A percentile compares a stretch with the other conserved stretches of the same genome.
Evolutionary conservation across 2,113 vertebrate species (phyloP).

Genomic region (Turdus rufiventris): DNA sequence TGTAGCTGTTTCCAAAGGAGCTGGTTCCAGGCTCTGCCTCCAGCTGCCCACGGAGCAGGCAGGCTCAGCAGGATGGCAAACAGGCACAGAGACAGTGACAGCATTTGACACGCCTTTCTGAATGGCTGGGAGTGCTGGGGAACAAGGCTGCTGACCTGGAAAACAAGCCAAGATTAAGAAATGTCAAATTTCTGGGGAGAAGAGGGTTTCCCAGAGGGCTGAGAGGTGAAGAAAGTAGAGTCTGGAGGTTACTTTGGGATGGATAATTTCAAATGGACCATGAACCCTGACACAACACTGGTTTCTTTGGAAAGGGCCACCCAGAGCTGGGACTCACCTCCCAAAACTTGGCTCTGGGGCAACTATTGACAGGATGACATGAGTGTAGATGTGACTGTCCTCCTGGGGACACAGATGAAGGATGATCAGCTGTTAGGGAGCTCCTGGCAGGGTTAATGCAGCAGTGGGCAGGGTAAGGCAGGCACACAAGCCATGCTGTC

Average conservation of each 20-base stretch:
- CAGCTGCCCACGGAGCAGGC: background rate
- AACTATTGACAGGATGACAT: background rate
- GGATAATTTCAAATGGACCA: background rate
- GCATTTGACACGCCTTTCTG: background rate
- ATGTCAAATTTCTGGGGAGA: constrained; percentile 8
- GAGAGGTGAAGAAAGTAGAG: background rate
- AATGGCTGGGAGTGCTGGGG: background rate
- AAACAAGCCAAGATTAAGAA: constrained; percentile 29
- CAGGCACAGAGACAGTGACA: background rate
- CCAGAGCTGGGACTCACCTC: background rate
- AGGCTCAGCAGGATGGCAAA: background rate
- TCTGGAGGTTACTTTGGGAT: background rate
- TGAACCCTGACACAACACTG: background rate
- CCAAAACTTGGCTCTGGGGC: background rate
- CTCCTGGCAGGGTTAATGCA: background rate
- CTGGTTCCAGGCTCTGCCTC: background rate
- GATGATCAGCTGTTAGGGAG: background rate
- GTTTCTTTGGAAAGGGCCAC: background rate
- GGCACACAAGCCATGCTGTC: background rate
- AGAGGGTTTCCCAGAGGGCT: background rate
- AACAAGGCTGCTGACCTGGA: background rate
- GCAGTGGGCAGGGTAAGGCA: background rate
- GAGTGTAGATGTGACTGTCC: background rate
- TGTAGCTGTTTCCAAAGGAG: background rate
- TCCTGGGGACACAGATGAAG: background rate